Evolutionary conservation across 2,888 invertebrate genomes (phyloP).

Genomic region (Craniophora ligustri): DNA sequence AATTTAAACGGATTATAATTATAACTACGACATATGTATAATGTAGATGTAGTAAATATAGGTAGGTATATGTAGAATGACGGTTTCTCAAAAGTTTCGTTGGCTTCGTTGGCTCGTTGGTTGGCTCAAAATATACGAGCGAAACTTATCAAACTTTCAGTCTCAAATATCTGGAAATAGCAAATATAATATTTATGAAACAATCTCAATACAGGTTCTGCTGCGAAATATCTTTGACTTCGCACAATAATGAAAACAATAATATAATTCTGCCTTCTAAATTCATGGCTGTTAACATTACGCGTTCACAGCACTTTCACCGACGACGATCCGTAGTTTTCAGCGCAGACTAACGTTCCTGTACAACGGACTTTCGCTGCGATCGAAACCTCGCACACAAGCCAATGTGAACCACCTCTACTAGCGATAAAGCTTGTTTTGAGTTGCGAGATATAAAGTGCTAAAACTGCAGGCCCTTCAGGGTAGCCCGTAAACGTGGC

Average conservation of each 20-base stretch:
- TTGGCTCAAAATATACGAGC: no score
- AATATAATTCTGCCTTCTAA: conserved; percentile 41
- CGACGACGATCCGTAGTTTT: conserved; percentile 63
- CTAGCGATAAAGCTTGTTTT: conserved; percentile 67
- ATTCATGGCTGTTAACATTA: conserved; percentile 61
- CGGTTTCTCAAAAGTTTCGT: no score
- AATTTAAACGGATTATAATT: no score
- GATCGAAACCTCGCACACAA: conserved; percentile 65
- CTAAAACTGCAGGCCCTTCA: conserved; percentile 76
- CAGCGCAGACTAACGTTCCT: conserved; percentile 64
- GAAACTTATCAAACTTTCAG: not conserved
- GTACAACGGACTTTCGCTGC: conserved; percentile 60
- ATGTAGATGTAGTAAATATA: no score
- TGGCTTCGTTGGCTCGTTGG: no score
- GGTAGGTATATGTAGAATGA: no score
- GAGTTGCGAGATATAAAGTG: conserved; percentile 53
- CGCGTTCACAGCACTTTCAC: conserved; percentile 69
- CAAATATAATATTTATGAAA: not conserved
- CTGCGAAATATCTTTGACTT: conserved; percentile 4
- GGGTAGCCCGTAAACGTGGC: conserved; percentile 73
- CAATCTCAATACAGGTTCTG: not conserved
- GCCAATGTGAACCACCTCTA: conserved; percentile 51
- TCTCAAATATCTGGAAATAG: not conserved
- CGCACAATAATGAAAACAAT: conserved; percentile 35
- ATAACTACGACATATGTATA: no score